phyloP scores from a whole-genome alignment of 2,888 invertebrate genomes.

The Drosophila koepferae region DNA sequence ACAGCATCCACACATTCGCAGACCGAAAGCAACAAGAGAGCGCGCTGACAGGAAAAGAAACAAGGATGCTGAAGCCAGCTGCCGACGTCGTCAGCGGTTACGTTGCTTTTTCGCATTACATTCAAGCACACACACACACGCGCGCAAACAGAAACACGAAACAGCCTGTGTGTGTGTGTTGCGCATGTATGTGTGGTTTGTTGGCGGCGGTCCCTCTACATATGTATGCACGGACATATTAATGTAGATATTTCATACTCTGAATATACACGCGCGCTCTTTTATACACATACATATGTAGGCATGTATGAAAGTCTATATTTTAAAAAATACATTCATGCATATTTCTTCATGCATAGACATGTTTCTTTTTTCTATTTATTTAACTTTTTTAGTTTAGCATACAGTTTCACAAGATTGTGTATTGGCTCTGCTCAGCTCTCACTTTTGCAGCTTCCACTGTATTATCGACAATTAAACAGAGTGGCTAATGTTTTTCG shows the following conservation, averaged over 20 bases:
- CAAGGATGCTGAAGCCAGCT: constrained; percentile 66
- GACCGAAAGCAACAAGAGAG: constrained; percentile 44
- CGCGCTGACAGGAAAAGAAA: constrained; percentile 66
- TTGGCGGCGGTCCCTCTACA: constrained; percentile 66
- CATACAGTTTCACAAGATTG: constrained; percentile 52
- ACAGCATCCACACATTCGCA: constrained; percentile 69
- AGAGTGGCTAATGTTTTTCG: constrained; percentile 29
- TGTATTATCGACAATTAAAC: constrained; percentile 36
- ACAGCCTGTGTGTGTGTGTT: constrained; percentile 19
- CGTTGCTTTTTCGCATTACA: constrained; percentile 64
- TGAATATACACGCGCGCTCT: constrained; percentile 56
- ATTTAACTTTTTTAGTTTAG: constrained; percentile 26
- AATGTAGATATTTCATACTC: constrained; percentile 64
- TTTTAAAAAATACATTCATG: constrained; percentile 35
- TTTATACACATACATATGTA: constrained; percentile 9
- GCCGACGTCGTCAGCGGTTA: constrained; percentile 68
- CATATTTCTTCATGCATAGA: constrained; percentile 49
- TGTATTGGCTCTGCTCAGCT: constrained; percentile 13
- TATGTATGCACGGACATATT: constrained; percentile 48
- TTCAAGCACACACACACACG: constrained; percentile 24
- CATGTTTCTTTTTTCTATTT: constrained; percentile 40
- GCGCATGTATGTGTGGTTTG: constrained; percentile 47
- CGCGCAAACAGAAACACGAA: not conserved
- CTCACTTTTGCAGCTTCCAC: constrained; percentile 29
- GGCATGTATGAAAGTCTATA: constrained; percentile 24